Percentiles rank a stretch among this genome's conserved stretches.
phyloP scores from a whole-genome alignment of 1,140 invertebrate species.

The Odontomachus brunneus region DNA sequence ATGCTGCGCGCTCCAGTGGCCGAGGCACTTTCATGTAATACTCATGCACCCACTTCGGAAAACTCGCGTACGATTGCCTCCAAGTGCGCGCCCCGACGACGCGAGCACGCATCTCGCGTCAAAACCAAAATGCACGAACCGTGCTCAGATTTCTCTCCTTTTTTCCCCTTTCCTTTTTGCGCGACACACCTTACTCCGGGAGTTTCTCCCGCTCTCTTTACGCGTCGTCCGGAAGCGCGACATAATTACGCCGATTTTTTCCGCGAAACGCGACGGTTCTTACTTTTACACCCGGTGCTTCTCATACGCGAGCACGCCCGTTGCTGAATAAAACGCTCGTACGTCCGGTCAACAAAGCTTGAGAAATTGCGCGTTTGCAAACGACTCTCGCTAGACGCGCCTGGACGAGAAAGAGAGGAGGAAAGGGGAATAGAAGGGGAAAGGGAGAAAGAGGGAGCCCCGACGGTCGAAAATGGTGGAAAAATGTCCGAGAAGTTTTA shows the following conservation, averaged over 20 bases:
- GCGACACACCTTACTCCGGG: not conserved
- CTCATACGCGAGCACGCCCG: not conserved
- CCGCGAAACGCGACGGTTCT: conserved; percentile 16
- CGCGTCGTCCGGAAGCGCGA: not conserved
- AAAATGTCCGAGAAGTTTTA: conserved; percentile 76
- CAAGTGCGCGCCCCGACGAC: no score
- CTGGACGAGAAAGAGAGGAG: conserved; percentile 79
- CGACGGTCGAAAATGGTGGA: conserved; percentile 63
- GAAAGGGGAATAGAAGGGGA: not conserved
- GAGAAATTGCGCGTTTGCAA: conserved; percentile 32
- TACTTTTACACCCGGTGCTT: not conserved
- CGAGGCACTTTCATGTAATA: not conserved
- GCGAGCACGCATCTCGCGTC: not conserved
- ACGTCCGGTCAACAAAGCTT: not conserved
- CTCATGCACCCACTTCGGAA: conserved; percentile 2
- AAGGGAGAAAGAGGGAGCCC: not conserved
- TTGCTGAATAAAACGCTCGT: conserved; percentile 13
- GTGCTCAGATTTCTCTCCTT: not conserved
- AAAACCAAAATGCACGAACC: not conserved
- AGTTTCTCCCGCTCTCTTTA: not conserved
- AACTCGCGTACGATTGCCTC: not conserved
- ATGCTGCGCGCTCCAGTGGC: not conserved
- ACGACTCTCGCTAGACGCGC: not conserved
- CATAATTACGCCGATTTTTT: conserved; percentile 29
- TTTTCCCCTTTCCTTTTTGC: not conserved